Conservation (phyloP, 2,888 invertebrate species). For the Poecilus cupreus region DNA sequence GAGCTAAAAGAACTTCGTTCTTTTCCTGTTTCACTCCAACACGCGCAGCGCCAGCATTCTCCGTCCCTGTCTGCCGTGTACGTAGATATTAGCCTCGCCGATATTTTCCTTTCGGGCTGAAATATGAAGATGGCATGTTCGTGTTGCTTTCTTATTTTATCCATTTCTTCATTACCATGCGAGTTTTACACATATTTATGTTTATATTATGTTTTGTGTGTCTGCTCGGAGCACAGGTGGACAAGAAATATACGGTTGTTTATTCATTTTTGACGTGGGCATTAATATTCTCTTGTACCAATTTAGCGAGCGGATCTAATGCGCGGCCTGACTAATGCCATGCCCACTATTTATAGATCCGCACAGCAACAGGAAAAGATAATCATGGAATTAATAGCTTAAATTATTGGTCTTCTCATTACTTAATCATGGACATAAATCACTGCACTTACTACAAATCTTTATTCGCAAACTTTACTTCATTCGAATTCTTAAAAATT, state of each 20-base stretch:
- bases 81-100: slow-evolving; percentile 20
- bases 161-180: slow-evolving; percentile 52
- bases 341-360: slow-evolving; percentile 19
- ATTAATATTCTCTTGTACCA: background rate
- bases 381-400: slow-evolving; percentile 20
- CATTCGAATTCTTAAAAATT: slow-evolving; percentile 18
- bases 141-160: slow-evolving; percentile 37
- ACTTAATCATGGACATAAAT: slow-evolving; percentile 13
- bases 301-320: slow-evolving; percentile 15
- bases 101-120: slow-evolving; percentile 50
- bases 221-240: slow-evolving; percentile 29
- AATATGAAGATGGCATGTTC: slow-evolving; percentile 52
- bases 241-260: slow-evolving; percentile 39
- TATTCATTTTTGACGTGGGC: slow-evolving; percentile 21
- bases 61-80: background rate
- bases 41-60: background rate
- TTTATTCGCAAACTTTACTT: background rate
- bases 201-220: slow-evolving; percentile 42
- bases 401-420: background rate
- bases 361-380: slow-evolving; percentile 29
- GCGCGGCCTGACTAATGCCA: background rate
- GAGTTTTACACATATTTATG: slow-evolving; percentile 54
- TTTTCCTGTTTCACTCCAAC: slow-evolving; percentile 39
- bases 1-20: slow-evolving; percentile 51
- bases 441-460: background rate